These are phyloP conservation scores for Yponomeuta sedellus DNA, from an alignment of 2,888 invertebrate species.

Conservation along the genomic window DNA sequence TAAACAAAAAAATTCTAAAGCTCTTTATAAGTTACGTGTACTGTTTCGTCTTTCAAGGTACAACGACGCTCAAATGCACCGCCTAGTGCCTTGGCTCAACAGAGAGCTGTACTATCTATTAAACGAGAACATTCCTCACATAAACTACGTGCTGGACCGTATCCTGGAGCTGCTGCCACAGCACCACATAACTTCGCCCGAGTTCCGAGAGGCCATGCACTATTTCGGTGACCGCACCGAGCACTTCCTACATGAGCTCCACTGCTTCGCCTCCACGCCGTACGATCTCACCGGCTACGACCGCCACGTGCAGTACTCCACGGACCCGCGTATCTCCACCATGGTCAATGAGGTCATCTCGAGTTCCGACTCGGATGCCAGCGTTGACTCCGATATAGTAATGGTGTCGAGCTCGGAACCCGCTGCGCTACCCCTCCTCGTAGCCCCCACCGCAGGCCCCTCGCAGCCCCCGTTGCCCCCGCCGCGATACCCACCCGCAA, in stretches of 20 bases:
- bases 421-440: slow-evolving; percentile 18
- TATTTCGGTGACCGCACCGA: slow-evolving; percentile 84
- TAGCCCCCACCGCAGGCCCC: slow-evolving; percentile 28
- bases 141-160: slow-evolving; percentile 80
- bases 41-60: slow-evolving; percentile 60
- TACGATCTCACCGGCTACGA: slow-evolving; percentile 91
- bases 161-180: slow-evolving; percentile 82
- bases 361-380: slow-evolving; percentile 53
- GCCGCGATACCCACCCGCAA: slow-evolving; percentile 36
- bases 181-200: slow-evolving; percentile 80
- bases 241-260: slow-evolving; percentile 94
- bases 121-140: slow-evolving; percentile 78
- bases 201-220: slow-evolving; percentile 82
- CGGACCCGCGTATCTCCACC: slow-evolving; percentile 70
- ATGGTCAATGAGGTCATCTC: slow-evolving; percentile 74
- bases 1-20: no score
- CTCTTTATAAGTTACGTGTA: background rate
- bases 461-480: slow-evolving; percentile 29
- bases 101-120: slow-evolving; percentile 89
- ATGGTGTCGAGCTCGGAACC: slow-evolving; percentile 51
- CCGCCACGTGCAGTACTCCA: slow-evolving; percentile 80
- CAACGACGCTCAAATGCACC: slow-evolving; percentile 87
- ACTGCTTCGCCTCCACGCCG: slow-evolving; percentile 90
- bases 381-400: slow-evolving; percentile 55
- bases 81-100: slow-evolving; percentile 91